Evolutionary conservation across 2,888 invertebrate genomes (phyloP), one percentile per base, ranked within the genome.

Genomic region (Bellardia bayeri): DNA sequence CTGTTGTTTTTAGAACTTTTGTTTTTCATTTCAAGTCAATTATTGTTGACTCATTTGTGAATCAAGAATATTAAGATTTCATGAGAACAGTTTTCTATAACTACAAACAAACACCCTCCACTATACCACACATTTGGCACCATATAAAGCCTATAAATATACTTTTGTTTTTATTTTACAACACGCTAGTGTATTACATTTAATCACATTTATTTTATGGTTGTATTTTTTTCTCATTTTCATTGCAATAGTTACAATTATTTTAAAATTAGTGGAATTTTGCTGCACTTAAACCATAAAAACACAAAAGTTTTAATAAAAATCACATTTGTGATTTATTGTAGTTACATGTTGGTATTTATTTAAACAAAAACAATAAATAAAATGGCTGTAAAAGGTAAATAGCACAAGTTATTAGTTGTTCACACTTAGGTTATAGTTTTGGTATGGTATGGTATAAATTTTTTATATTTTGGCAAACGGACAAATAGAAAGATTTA

Each of bases 181-280:
- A 75, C 75, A 75, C 75, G 75, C 63, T 7, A 63, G 61, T 63
- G 13, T 13, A 37, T 63, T 49, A 30, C 3, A 54, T 54, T 37
- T 37, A 61, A 74, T 42, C 45, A 9, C 23, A 6, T 37, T 37
- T 61, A n/a, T 54, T 54, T 30, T 42, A 2, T 33, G 3, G 6
- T 13, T 45, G 13, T 13, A 13, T 45, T 11, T 45, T 45, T 42
- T 40, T 5, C 8, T 42, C 7, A 13, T 45, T 71, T 54, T 13
- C 9, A 14, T 45, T 23, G 30, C 7, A 14, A 45, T n/a, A n/a
- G n/a, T 42, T 23, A 58, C 42, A 72, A 72, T 58, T 58, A 58
- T 72, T 72, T 72, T 42, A 42, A 23, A 45, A 68, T 68, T 68
- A 49, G 51, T 51, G 51, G 6, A n/a, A 51, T 51, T 51, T 51